phyloP scores from a whole-genome alignment of 2,888 invertebrate species.

The Trichogramma dendrolimi region DNA sequence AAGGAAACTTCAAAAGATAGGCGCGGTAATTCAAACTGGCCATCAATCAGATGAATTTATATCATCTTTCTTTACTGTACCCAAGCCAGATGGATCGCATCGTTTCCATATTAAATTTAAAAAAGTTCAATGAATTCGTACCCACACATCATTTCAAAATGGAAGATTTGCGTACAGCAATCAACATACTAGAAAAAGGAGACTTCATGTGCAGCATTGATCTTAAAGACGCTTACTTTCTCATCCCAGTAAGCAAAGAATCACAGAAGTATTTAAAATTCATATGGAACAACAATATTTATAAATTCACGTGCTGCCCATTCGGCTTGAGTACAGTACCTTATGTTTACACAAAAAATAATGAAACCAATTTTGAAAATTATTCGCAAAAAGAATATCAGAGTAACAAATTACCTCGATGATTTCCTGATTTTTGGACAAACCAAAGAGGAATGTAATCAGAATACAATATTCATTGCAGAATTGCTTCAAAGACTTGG shows the following conservation, averaged over 20 bases:
- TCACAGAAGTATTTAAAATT: not conserved
- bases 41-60: not conserved
- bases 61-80: not conserved
- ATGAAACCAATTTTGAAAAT: not conserved
- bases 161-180: not conserved
- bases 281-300: not conserved
- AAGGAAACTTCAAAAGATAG: not conserved
- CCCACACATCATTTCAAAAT: not conserved
- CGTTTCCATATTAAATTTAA: not conserved
- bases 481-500: constrained; percentile 1
- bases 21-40: not conserved
- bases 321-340: constrained; percentile 1
- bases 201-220: constrained; percentile 5
- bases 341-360: constrained; percentile 8
- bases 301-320: not conserved
- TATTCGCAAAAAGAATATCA: not conserved
- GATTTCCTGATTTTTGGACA: constrained; percentile 6
- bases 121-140: not conserved
- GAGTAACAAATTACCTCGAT: constrained; percentile 5
- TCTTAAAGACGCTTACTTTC: not conserved
- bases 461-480: not conserved
- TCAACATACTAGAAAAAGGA: not conserved
- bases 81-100: constrained; percentile 2
- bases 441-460: not conserved
- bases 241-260: not conserved